Conservation (phyloP, 2,888 invertebrate genomes). For the Epinotia ramella region DNA sequence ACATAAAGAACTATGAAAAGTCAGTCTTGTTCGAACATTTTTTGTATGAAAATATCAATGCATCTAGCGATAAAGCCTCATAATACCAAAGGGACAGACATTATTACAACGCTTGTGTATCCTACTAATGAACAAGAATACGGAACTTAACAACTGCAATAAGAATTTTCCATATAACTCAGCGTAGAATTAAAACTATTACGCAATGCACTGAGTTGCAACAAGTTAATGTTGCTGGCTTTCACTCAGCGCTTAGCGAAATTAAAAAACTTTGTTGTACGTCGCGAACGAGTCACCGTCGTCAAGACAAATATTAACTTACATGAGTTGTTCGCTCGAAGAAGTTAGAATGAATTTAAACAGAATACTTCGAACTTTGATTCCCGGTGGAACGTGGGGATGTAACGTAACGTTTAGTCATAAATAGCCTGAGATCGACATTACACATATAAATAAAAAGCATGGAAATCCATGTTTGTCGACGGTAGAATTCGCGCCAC, state of each 20-base stretch:
- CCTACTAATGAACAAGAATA: not conserved
- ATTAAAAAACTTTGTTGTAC: slow-evolving; percentile 44
- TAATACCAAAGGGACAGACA: not conserved
- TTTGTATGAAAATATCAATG: no score
- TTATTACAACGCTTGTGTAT: not conserved
- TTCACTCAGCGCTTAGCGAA: slow-evolving; percentile 42
- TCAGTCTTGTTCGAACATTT: no score
- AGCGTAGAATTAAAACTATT: slow-evolving; percentile 19
- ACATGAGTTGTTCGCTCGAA: slow-evolving; percentile 36
- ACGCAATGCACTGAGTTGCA: slow-evolving; percentile 28
- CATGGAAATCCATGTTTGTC: not conserved
- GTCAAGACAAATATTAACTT: slow-evolving; percentile 44
- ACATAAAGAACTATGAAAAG: no score
- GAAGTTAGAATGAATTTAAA: slow-evolving; percentile 42
- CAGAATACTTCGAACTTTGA: slow-evolving; percentile 31
- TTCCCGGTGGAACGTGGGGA: slow-evolving; percentile 11
- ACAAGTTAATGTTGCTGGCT: slow-evolving; percentile 32
- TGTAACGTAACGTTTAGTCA: not conserved
- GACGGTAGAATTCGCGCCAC: not conserved
- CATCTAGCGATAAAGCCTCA: no score
- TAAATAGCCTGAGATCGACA: not conserved
- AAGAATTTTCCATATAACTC: not conserved
- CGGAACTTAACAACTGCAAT: not conserved
- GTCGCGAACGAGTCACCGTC: slow-evolving; percentile 34
- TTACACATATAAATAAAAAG: not conserved